Conservation (phyloP, 1,140 invertebrate genomes). For the Euura lappo region DNA sequence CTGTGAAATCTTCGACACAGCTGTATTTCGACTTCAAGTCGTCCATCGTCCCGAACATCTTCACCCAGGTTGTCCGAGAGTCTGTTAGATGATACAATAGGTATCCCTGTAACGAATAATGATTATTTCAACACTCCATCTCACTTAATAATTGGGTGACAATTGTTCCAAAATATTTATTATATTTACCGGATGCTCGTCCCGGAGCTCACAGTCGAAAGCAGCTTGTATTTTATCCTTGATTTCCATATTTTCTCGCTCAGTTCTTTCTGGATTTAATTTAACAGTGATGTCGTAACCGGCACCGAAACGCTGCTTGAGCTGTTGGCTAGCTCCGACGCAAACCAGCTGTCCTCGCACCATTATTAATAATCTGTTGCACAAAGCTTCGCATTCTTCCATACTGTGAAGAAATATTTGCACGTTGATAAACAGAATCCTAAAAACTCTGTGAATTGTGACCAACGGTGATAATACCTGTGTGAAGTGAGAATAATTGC, state of each 20-base stretch:
- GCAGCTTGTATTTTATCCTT: slow-evolving; percentile 44
- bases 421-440: slow-evolving; percentile 3
- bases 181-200: slow-evolving; percentile 50
- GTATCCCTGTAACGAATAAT: slow-evolving; percentile 41
- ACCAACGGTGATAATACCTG: slow-evolving; percentile 55
- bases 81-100: slow-evolving; percentile 54
- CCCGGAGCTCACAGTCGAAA: slow-evolving; percentile 48
- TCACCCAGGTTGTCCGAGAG: slow-evolving; percentile 48
- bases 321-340: slow-evolving; percentile 72
- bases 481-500: slow-evolving; percentile 81
- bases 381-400: slow-evolving; percentile 92
- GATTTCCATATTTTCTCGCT: slow-evolving; percentile 36
- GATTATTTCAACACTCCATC: not conserved
- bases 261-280: slow-evolving; percentile 30
- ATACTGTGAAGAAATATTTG: slow-evolving; percentile 65
- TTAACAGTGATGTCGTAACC: slow-evolving; percentile 59
- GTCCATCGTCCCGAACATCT: slow-evolving; percentile 54
- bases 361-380: slow-evolving; percentile 86
- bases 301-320: slow-evolving; percentile 66
- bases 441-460: not conserved
- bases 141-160: not conserved
- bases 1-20: slow-evolving; percentile 55
- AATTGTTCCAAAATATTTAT: not conserved
- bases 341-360: slow-evolving; percentile 81
- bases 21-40: slow-evolving; percentile 45